A percentile compares a stretch with the other conserved stretches of the same genome.
Conservation (phyloP, 1,140 invertebrate species). For the Hestina assimilis region DNA sequence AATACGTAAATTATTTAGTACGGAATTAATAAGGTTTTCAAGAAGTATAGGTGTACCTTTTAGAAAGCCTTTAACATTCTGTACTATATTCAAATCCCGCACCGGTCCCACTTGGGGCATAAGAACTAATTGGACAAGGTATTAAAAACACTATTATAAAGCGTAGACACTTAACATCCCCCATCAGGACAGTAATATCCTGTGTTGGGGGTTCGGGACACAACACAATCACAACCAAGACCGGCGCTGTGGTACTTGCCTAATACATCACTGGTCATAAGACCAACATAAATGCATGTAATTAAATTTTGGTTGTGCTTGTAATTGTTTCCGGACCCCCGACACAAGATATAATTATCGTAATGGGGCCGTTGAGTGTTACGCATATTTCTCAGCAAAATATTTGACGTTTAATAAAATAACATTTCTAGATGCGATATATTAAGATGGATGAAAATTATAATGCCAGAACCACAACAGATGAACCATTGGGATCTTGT, state of each 20-base stretch:
- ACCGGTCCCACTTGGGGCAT: constrained; percentile 60
- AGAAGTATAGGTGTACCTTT: constrained; percentile 52
- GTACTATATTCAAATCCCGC: constrained; percentile 59
- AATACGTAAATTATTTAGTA: constrained; percentile 35
- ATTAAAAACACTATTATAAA: too few relatives aligned
- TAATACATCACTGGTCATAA: not conserved
- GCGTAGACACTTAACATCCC: too few relatives aligned
- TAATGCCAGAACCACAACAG: constrained; percentile 44
- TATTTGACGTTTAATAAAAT: not conserved
- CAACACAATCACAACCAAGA: too few relatives aligned
- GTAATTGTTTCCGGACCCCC: too few relatives aligned
- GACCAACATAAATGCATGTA: too few relatives aligned
- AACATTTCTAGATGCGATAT: constrained; percentile 50
- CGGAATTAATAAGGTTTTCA: constrained; percentile 47
- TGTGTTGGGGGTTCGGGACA: too few relatives aligned
- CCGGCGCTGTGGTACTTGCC: too few relatives aligned
- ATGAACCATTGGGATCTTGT: constrained; percentile 62
- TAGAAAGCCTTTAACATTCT: constrained; percentile 49
- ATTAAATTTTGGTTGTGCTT: too few relatives aligned
- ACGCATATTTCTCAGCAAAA: too few relatives aligned
- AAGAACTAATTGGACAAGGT: constrained; percentile 56
- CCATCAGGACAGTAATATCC: too few relatives aligned
- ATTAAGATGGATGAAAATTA: constrained; percentile 59
- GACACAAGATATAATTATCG: too few relatives aligned
- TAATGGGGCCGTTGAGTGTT: too few relatives aligned